Evolutionary conservation across 2,113 vertebrate species (phyloP), one percentile per base, ranked within the genome.

Genomic region (Hyla sarda): DNA sequence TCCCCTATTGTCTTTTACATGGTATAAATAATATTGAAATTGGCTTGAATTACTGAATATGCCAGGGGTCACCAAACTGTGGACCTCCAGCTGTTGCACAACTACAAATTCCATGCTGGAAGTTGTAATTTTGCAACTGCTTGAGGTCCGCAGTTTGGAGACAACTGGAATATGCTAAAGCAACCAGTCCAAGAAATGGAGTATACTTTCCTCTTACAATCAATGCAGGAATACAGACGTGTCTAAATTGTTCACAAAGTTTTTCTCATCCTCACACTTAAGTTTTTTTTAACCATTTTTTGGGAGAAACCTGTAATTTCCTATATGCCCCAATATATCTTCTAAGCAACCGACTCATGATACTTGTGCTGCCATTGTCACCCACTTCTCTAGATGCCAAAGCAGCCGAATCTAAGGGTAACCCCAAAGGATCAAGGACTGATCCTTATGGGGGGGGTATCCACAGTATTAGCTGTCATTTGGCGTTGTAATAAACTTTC

Each of bases 401-500:
- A 83, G 65, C 0, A 0, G 30, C 79, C 48, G 52, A 74, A 65
- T 82, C 25, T 74, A 87, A 87, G 77, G 85, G 85, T 82, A 82
- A 60, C 77, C 67, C 60, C 69, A 25, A 9, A 30, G 84, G 84
- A 81, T 58, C 34, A 5, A 25, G 8, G 19, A 13, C 25, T 54
- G 52, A 45, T 72, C 60, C 62, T 37, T 16, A 71, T 30, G 65
- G 45, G 32, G n/a, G 77, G 60, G 17, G 65, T 56, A 74, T 73
- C 84, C 58, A 65, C 47, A 60, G 62, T 80, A 73, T 60, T 56
- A 80, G 45, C 72, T 79, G 84, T 74, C 37, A 37, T 30, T n/a
- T 75, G 82, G 47, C 58, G 30, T 65, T 86, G 75, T 79, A 86
- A 78, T 78, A 45, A 75, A 54, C n/a, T 62, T 76, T 79, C 62